Evolutionary conservation across 2,888 invertebrate species (phyloP).

Genomic region (Bugulina stolonifera): DNA sequence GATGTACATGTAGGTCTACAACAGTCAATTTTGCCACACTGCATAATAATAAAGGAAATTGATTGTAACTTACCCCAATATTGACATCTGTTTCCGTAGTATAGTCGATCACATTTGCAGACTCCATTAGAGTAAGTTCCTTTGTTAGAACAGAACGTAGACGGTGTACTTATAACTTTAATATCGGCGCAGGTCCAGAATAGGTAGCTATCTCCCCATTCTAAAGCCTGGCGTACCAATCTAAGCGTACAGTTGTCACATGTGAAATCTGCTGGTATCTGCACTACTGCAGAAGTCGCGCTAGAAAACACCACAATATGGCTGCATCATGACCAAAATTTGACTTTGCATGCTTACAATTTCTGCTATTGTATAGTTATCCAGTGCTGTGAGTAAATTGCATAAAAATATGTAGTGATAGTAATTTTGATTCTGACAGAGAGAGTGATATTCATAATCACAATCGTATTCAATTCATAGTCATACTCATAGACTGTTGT

Average conservation of each 20-base stretch:
- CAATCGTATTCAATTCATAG: no score
- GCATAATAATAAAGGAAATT: conserved; percentile 27
- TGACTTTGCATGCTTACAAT: no score
- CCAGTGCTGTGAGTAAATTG: no score
- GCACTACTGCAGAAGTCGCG: conserved; percentile 74
- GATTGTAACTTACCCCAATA: conserved; percentile 55
- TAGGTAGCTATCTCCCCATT: conserved; percentile 77
- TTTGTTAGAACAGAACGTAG: conserved; percentile 66
- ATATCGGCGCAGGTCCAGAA: conserved; percentile 97
- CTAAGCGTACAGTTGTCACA: conserved; percentile 86
- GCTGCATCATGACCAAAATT: no score
- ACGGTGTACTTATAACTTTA: conserved; percentile 60
- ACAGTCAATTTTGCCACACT: no score
- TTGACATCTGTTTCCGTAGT: conserved; percentile 77
- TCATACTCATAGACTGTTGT: no score
- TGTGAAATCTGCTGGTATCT: conserved; percentile 72
- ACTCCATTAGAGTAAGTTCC: conserved; percentile 56
- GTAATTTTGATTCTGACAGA: no score
- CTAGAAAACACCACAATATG: no score
- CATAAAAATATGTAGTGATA: no score
- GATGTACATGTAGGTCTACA: no score
- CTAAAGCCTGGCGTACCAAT: conserved; percentile 79
- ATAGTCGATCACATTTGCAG: conserved; percentile 58
- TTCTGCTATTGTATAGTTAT: no score
- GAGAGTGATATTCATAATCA: no score